phyloP scores from a whole-genome alignment of 2,113 vertebrate species.

The Nanorana parkeri region DNA sequence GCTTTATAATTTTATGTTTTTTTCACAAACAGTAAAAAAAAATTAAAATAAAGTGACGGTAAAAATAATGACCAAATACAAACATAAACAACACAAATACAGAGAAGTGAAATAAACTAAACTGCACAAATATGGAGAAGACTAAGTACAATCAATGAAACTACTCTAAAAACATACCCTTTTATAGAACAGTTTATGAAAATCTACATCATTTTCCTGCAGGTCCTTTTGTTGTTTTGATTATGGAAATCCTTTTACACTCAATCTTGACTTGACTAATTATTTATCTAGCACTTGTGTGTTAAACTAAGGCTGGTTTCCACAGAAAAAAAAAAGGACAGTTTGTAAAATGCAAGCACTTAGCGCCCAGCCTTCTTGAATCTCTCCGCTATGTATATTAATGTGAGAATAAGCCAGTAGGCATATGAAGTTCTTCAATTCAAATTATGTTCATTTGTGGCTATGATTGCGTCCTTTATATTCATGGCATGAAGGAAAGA shows the following conservation, averaged over 20 bases:
- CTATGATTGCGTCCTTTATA: conserved; percentile 12
- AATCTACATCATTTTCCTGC: neutral
- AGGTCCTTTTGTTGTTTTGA: neutral
- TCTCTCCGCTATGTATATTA: conserved; percentile 20
- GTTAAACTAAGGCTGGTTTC: conserved; percentile 5
- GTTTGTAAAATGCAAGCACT: neutral
- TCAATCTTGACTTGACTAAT: conserved; percentile 22
- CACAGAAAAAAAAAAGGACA: neutral
- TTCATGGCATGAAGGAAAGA: conserved; percentile 56
- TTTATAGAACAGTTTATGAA: neutral
- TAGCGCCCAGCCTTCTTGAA: neutral
- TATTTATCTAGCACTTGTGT: conserved; percentile 19
- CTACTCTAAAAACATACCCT: too few species aligned
- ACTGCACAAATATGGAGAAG: too few species aligned
- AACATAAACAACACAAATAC: too few species aligned
- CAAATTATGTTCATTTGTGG: conserved; percentile 52
- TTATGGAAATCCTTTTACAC: conserved; percentile 6
- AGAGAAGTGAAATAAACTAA: too few species aligned
- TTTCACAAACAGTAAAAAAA: too few species aligned
- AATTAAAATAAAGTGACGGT: too few species aligned
- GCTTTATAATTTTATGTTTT: too few species aligned
- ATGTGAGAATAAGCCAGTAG: conserved; percentile 14
- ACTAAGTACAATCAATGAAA: too few species aligned
- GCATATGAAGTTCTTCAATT: conserved; percentile 23
- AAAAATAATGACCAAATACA: too few species aligned